Base-by-base conservation (phyloP, 2,113 vertebrate genomes). In the Spilogale gracilis region DNA sequence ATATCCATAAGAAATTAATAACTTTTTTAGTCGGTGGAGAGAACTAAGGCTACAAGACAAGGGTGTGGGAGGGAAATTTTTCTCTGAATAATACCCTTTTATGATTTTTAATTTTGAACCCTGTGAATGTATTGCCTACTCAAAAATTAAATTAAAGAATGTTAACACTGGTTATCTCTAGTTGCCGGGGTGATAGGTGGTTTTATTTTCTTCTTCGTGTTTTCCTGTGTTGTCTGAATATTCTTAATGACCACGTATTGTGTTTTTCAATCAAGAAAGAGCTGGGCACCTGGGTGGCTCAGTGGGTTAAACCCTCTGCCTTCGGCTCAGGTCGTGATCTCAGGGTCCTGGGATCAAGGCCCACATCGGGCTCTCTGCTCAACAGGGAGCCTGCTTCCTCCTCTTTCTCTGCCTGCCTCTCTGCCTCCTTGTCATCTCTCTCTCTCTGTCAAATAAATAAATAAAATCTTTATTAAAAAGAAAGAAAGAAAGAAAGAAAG, bases 131-230 rank as follows among this genome's bases (percentile, higher is more conserved):
- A 98, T 81, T 92, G 87, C 91, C 97, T 96, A 82, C 94, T 97
- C 95, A 93, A 94, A 97, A 97, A 97, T 96, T 97, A 98, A 98
- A 97, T 96, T 96, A 96, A 92, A 87, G 43, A 43, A 81, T 81
- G 87, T 96, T 96, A 85, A 84, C 56, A 71, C 90, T 58, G 38
- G 90, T 88, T 98, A 96, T 84, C 97, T 96, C 92, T 61, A 63
- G 79, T 92, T 94, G 89, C 97, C 60, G 84, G 60, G 25, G 74
- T 20, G 73, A 96, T 92, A 48, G n/a, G 82, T 89, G 48, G 56
- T 96, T 98, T 92, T 90, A 52, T 74, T 54, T 89, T 89, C 87
- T 83, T 74, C 78, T 86, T 95, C 76, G 12, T 87, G 86, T 96
- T 90, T 97, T 58, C 84, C 84, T 92, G 52, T 76, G 94, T 78